phyloP scores from a whole-genome alignment of 2,888 invertebrate genomes.

The Tyria jacobaeae region DNA sequence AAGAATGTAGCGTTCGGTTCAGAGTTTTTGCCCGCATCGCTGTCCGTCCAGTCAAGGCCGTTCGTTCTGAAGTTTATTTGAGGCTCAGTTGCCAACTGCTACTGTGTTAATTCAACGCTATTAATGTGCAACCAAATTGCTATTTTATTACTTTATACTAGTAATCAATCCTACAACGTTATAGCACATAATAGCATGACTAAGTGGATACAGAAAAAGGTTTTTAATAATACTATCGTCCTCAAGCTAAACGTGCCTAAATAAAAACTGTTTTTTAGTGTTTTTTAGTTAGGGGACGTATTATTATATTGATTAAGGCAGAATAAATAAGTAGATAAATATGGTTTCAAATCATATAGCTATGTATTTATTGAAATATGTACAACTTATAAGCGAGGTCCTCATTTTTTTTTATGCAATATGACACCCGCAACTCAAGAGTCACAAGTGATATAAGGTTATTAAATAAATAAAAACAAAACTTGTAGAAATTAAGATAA shows the following conservation, averaged over 20 bases:
- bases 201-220: background rate
- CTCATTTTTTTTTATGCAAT: too few relatives aligned
- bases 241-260: background rate
- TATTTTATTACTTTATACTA: slow-evolving; percentile 46
- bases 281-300: too few relatives aligned
- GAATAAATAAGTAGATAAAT: background rate
- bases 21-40: slow-evolving; percentile 49
- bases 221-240: background rate
- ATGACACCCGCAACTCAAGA: too few relatives aligned
- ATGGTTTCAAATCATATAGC: too few relatives aligned
- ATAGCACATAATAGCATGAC: slow-evolving; percentile 30
- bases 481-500: too few relatives aligned
- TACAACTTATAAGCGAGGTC: too few relatives aligned
- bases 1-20: slow-evolving; percentile 41
- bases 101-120: slow-evolving; percentile 48
- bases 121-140: slow-evolving; percentile 45
- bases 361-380: too few relatives aligned
- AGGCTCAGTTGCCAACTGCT: slow-evolving; percentile 54
- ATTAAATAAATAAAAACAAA: too few relatives aligned
- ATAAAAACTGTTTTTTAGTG: too few relatives aligned
- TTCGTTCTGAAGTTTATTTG: slow-evolving; percentile 43
- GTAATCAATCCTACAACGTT: slow-evolving; percentile 46
- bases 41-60: slow-evolving; percentile 67
- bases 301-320: too few relatives aligned
- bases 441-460: too few relatives aligned